Percentiles rank a stretch among this genome's conserved stretches.
Conservation (phyloP, 2,113 vertebrate species). For the Panthera tigris region DNA sequence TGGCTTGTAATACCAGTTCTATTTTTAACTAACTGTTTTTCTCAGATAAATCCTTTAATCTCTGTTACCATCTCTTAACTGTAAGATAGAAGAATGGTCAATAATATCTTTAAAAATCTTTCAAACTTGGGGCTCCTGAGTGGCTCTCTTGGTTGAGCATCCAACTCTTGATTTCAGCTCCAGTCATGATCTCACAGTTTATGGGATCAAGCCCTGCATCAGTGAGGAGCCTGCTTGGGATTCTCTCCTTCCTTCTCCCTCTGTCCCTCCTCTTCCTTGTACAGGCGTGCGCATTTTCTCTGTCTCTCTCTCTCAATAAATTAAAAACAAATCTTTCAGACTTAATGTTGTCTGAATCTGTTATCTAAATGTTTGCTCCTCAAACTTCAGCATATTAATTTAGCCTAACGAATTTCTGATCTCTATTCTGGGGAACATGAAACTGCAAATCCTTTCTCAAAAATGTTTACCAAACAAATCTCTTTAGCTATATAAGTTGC, state of each 20-base stretch:
- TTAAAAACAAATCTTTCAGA: not conserved
- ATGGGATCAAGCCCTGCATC: too few species aligned
- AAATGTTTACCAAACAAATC: not conserved
- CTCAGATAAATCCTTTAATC: not conserved
- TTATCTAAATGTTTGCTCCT: not conserved
- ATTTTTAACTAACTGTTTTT: not conserved
- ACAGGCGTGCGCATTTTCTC: accelerated
- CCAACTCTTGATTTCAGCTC: too few species aligned
- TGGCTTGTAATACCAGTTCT: not conserved
- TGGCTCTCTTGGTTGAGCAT: too few species aligned
- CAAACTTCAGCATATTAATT: not conserved
- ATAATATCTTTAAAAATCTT: not conserved
- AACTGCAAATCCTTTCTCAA: not conserved
- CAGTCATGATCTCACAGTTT: too few species aligned
- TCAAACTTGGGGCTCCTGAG: not conserved
- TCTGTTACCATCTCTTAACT: not conserved
- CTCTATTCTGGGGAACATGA: not conserved
- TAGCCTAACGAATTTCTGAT: not conserved
- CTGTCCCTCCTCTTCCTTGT: too few species aligned
- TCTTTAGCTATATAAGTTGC: not conserved
- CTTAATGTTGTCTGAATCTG: not conserved
- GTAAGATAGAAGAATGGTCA: not conserved
- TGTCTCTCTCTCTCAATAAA: too few species aligned
- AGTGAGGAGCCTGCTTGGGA: too few species aligned
- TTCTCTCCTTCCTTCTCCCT: too few species aligned